Evolutionary conservation across 1,140 invertebrate species (phyloP).

Genomic region (Campoletis sonorensis): DNA sequence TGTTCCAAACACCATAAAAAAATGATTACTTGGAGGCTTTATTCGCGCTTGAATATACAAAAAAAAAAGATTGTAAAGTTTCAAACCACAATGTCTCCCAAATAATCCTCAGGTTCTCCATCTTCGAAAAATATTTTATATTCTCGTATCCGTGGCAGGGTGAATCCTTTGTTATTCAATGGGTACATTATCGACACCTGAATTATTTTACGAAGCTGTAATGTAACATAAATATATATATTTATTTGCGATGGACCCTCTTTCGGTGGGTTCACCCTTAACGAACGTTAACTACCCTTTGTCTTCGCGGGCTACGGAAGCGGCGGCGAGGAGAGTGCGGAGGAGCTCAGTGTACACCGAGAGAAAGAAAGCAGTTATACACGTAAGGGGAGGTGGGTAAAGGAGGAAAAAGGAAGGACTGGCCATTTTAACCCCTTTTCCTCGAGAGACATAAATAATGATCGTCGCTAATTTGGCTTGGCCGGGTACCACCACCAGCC

Average conservation of each 20-base stretch:
- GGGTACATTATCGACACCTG: constrained; percentile 1
- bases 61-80: no score
- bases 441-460: constrained; percentile 75
- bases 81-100: no score
- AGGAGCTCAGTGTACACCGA: constrained; percentile 25
- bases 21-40: no score
- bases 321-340: constrained; percentile 49
- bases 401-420: constrained; percentile 55
- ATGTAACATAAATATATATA: neutral
- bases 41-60: no score
- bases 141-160: neutral
- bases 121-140: neutral
- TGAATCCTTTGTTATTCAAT: neutral
- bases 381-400: neutral
- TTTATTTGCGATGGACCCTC: neutral
- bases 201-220: neutral
- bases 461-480: constrained; percentile 76
- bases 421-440: constrained; percentile 74
- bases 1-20: no score
- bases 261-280: constrained; percentile 4
- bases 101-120: no score
- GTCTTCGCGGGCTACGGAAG: constrained; percentile 65
- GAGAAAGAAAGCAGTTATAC: constrained; percentile 34
- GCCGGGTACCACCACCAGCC: constrained; percentile 55
- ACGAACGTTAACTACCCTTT: constrained; percentile 66